A percentile compares a stretch with the other conserved stretches of the same genome.
Conservation (phyloP, 2,113 vertebrate species). For the Alligator mississippiensis region DNA sequence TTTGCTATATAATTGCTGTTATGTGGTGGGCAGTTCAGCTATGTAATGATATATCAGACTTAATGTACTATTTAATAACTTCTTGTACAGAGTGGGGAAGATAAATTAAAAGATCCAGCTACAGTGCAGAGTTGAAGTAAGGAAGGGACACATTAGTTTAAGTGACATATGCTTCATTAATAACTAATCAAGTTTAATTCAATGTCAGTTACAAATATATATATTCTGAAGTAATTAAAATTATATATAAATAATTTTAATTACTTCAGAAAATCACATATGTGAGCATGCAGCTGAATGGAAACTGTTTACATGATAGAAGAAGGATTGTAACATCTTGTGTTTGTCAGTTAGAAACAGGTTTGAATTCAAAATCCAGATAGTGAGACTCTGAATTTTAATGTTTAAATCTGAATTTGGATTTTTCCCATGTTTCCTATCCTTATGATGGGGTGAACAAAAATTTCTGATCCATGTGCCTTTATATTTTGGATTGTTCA, state of each 20-base stretch:
- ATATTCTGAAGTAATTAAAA: neutral
- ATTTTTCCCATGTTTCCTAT: neutral
- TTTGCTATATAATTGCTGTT: constrained; percentile 49
- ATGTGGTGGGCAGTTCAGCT: constrained; percentile 20
- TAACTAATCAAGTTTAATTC: neutral
- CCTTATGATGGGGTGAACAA: neutral
- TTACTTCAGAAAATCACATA: neutral
- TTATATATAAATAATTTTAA: neutral
- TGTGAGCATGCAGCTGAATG: neutral
- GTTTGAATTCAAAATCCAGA: neutral
- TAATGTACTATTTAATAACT: constrained; percentile 12
- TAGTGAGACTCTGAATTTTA: neutral
- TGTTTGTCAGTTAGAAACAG: neutral
- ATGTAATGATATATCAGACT: constrained; percentile 32
- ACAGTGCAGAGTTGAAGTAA: neutral
- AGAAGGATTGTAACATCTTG: neutral
- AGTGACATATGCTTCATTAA: neutral
- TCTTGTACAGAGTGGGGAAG: neutral
- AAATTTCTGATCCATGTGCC: neutral
- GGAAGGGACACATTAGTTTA: neutral
- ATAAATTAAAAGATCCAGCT: constrained; percentile 3
- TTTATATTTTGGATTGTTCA: neutral
- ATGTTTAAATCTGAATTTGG: neutral
- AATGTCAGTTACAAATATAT: neutral
- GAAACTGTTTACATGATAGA: neutral